Conservation (phyloP, 2,797 vertebrate species). For the Lophura swinhoii region DNA sequence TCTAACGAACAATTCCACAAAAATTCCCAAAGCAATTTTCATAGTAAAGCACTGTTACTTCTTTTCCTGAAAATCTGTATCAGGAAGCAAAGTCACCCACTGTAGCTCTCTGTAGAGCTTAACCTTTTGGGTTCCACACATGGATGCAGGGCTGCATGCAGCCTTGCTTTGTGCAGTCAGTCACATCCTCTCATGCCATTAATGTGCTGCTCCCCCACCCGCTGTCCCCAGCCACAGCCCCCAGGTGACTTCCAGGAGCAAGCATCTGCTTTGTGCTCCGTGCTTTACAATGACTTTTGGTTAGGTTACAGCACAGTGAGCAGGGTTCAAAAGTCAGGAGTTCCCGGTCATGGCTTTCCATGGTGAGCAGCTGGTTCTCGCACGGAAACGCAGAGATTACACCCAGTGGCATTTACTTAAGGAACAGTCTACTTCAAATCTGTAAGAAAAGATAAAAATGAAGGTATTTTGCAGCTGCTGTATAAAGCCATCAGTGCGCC, state of each 20-base stretch:
- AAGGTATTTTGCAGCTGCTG: neutral
- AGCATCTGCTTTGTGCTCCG: neutral
- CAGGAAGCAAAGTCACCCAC: neutral
- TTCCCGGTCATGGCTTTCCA: neutral
- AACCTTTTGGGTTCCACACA: neutral
- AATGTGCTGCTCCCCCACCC: neutral
- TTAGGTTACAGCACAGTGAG: neutral
- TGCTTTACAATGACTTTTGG: neutral
- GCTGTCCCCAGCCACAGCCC: neutral
- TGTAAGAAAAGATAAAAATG: neutral
- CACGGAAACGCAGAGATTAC: neutral
- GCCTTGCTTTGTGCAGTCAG: neutral
- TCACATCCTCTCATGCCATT: neutral
- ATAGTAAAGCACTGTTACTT: neutral
- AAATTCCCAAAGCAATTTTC: conserved; percentile 25
- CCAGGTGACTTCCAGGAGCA: neutral
- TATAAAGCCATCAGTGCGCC: neutral
- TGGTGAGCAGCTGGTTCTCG: neutral
- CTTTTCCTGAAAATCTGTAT: neutral
- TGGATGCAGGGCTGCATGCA: neutral
- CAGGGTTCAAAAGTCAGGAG: accelerated
- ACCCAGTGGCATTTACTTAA: neutral
- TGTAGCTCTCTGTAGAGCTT: neutral
- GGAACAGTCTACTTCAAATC: neutral
- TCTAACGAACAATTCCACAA: conserved; percentile 38